Base-by-base conservation (phyloP, 2,113 vertebrate genomes). In the Prietella phreatophila region DNA sequence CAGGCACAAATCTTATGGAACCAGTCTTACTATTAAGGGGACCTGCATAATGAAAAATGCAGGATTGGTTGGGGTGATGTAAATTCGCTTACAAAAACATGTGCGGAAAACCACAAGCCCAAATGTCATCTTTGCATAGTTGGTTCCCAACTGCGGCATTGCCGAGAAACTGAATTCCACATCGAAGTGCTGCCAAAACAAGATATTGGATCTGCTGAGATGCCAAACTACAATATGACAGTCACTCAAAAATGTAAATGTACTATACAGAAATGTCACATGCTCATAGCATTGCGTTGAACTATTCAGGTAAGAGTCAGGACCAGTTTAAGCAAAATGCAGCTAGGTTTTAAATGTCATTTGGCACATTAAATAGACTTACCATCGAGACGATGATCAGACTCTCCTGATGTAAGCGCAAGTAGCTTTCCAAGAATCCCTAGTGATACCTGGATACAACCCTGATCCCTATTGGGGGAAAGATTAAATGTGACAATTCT, bases 111-210 rank as follows among this genome's bases (percentile, higher is more conserved):
- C 89, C 92, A 73, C 86, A 91, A 76, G 47, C 87, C 95, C 95
- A 99, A 84, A 99, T 95, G 53, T 94, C 93, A 55, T 97, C 94
- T 95, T 99, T 97, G 86, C 96, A 97, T 65, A 93, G 94, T 89
- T 93, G 94, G 85, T 99, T 99, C 93, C 97, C 97, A 36, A 97
- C 95, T 22, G 97, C 96, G 19, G 97, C 10, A 78, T 99, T 99
- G 92, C 98, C 98, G 71, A 99, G 95, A 93, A 99, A 98, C 93
- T 99, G 98, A 84, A 99, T 95, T 89, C 97, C 96, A 92, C 97
- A 99, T 80, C 96, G 96, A 86, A 99, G 94, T 85, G 97, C 98
- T 99, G 87, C 86, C 86, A 91, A 85, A 85, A 76, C 27, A 78
- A 88, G 81, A 93, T 69, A 84, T 30, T 83, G 79, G 63, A 47